These are phyloP conservation scores for Eupithecia pulchellata DNA, from an alignment of 2,888 invertebrate genomes.

Conservation along the genomic window DNA sequence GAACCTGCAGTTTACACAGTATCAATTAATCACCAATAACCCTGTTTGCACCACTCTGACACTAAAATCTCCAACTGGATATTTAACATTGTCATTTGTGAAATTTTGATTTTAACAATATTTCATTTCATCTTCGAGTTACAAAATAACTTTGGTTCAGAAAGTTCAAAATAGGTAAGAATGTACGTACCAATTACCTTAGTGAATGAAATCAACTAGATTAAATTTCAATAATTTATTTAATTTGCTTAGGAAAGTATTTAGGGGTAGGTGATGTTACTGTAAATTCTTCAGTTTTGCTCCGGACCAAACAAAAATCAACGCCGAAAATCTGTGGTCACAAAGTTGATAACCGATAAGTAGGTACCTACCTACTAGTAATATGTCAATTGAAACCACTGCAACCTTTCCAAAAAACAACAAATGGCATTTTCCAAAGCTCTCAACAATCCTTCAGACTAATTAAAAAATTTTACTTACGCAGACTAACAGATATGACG, in stretches of 20 bases:
- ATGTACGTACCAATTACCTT: too few relatives aligned
- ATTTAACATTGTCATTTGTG: too few relatives aligned
- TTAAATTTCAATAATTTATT: not conserved
- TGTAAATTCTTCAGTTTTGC: not conserved
- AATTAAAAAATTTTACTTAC: conserved; percentile 58
- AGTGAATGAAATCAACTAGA: not conserved
- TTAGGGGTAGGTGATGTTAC: not conserved
- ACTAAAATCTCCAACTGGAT: too few relatives aligned
- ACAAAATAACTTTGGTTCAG: too few relatives aligned
- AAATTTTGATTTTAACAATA: too few relatives aligned
- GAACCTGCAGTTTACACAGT: too few relatives aligned
- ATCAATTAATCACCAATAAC: too few relatives aligned
- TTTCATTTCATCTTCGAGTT: too few relatives aligned
- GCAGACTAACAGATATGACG: conserved; percentile 55
- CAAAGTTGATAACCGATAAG: too few relatives aligned
- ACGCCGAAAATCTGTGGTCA: too few relatives aligned
- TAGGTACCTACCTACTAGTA: too few relatives aligned
- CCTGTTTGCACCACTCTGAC: too few relatives aligned
- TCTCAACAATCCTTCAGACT: conserved; percentile 31
- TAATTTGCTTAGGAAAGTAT: not conserved
- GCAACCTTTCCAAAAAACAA: not conserved
- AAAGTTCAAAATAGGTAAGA: not conserved
- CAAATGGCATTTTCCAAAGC: not conserved
- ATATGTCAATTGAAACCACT: not conserved
- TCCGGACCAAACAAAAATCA: not conserved